Evolutionary conservation across 1,140 invertebrate species (phyloP).

Genomic region (Eciton burchellii): DNA sequence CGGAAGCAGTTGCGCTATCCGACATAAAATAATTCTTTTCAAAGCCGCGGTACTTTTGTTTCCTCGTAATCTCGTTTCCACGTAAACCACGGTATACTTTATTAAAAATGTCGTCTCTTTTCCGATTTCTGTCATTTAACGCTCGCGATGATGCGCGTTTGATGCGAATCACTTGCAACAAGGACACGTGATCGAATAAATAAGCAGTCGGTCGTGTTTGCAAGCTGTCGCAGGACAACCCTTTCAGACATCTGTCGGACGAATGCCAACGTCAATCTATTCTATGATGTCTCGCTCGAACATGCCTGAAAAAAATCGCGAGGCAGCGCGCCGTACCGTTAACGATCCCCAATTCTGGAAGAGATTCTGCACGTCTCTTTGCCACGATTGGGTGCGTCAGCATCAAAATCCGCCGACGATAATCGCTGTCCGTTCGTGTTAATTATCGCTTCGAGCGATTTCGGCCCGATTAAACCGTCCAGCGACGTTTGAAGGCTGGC

Average conservation of each 20-base stretch:
- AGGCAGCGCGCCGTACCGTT: constrained; percentile 44
- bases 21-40: neutral
- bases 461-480: constrained; percentile 61
- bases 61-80: neutral
- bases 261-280: constrained; percentile 20
- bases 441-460: constrained; percentile 43
- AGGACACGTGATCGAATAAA: neutral
- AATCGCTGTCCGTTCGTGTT: constrained; percentile 11
- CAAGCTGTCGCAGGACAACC: neutral
- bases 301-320: constrained; percentile 14
- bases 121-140: neutral
- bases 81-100: neutral
- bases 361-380: too few relatives aligned
- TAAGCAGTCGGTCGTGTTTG: too few relatives aligned
- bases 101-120: neutral
- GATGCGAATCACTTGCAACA: constrained; percentile 8
- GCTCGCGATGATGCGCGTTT: neutral
- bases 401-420: constrained; percentile 35
- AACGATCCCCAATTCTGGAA: constrained; percentile 57
- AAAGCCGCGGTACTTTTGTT: neutral
- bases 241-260: neutral
- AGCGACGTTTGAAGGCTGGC: constrained; percentile 23
- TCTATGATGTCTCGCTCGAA: constrained; percentile 13
- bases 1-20: neutral
- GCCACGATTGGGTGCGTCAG: constrained; percentile 42